Conservation (phyloP, 2,888 invertebrate genomes). For the Cryptus viduatorius region DNA sequence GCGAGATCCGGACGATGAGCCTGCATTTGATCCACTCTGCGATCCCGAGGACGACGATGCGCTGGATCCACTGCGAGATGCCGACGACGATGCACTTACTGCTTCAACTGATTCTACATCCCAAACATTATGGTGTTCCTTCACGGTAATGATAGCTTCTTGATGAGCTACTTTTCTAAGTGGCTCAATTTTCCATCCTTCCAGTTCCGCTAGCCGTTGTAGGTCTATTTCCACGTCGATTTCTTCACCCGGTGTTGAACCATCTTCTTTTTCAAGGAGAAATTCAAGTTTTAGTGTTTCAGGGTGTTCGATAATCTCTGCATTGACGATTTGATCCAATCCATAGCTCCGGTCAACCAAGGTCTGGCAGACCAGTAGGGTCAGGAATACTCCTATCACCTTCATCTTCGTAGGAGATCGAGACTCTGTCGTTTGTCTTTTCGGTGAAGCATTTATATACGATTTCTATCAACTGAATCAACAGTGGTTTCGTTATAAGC, state of each 20-base stretch:
- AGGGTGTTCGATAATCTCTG: background rate
- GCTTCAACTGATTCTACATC: conserved; percentile 32
- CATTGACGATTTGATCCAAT: background rate
- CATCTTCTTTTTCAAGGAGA: conserved; percentile 23
- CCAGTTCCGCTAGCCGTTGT: conserved; percentile 28
- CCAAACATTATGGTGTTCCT: conserved; percentile 47
- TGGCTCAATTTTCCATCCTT: conserved; percentile 57
- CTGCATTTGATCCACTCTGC: no score
- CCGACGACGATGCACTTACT: background rate
- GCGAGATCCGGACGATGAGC: no score
- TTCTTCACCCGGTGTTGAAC: background rate
- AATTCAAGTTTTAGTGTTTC: conserved; percentile 41
- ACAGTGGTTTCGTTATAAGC: conserved; percentile 11
- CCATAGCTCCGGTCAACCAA: conserved; percentile 11
- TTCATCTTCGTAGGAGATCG: conserved; percentile 51
- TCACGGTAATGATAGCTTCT: conserved; percentile 54
- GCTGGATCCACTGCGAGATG: background rate
- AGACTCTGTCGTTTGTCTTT: conserved; percentile 47
- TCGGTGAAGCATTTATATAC: conserved; percentile 51
- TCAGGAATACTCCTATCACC: conserved; percentile 50
- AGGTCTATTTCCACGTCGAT: conserved; percentile 54
- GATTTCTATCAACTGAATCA: conserved; percentile 43
- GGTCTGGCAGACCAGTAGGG: conserved; percentile 39
- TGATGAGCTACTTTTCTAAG: conserved; percentile 9
- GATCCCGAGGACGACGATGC: no score